Conservation (phyloP, 1,140 invertebrate species). For the Harpegnathos saltator region DNA sequence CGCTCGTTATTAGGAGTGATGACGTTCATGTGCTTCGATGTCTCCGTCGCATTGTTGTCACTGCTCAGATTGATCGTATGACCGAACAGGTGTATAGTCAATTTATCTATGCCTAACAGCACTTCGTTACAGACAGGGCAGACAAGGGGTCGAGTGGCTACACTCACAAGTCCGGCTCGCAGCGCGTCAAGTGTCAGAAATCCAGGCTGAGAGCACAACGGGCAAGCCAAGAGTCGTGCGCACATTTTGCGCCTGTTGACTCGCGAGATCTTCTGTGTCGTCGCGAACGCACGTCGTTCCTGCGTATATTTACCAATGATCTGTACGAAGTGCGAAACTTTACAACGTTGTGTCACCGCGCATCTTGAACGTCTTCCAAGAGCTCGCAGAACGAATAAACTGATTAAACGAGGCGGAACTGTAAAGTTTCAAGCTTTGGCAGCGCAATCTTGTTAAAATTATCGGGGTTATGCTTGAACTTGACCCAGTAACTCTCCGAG, state of each 20-base stretch:
- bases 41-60: conserved; percentile 46
- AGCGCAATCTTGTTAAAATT: conserved; percentile 64
- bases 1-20: conserved; percentile 13
- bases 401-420: conserved; percentile 13
- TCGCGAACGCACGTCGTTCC: neutral
- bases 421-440: conserved; percentile 75
- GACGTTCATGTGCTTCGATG: conserved; percentile 44
- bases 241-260: conserved; percentile 84
- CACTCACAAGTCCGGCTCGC: conserved; percentile 90
- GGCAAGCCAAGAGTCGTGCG: conserved; percentile 89
- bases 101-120: conserved; percentile 91
- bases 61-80: conserved; percentile 86
- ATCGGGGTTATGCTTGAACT: conserved; percentile 75
- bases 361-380: neutral
- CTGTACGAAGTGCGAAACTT: conserved; percentile 2
- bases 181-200: conserved; percentile 90
- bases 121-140: conserved; percentile 92
- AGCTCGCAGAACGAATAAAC: neutral
- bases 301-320: neutral
- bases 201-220: conserved; percentile 90
- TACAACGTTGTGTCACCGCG: neutral
- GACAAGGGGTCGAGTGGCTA: conserved; percentile 90
- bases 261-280: neutral
- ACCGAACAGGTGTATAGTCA: conserved; percentile 93
- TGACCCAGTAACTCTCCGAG: conserved; percentile 68